These are phyloP conservation scores for Lasioglossum calceatum DNA, from an alignment of 2,888 invertebrate genomes.

Conservation along the genomic window DNA sequence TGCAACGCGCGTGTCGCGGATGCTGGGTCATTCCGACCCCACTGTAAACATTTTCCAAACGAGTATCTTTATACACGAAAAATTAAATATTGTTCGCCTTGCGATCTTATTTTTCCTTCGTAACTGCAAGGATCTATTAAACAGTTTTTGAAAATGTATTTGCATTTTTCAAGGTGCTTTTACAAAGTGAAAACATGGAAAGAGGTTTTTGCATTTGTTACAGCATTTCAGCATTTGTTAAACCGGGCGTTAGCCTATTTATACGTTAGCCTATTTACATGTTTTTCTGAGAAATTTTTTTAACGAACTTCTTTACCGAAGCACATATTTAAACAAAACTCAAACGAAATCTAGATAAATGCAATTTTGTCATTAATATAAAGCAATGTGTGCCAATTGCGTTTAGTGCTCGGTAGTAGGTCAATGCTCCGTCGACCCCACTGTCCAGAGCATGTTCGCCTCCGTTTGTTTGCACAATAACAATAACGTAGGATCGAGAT, in stretches of 20 bases:
- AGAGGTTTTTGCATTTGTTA: background rate
- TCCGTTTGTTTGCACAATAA: conserved; percentile 24
- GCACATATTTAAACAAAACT: too few species aligned
- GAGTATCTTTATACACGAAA: background rate
- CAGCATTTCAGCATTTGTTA: background rate
- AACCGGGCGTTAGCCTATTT: background rate
- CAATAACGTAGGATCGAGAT: background rate
- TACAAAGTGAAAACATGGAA: background rate
- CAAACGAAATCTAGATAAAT: too few species aligned
- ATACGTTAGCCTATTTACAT: background rate
- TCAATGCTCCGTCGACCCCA: background rate
- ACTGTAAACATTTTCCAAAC: background rate
- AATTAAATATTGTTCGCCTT: too few species aligned
- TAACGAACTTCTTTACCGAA: too few species aligned
- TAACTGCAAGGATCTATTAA: too few species aligned
- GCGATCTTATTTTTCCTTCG: background rate
- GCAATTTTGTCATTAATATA: too few species aligned
- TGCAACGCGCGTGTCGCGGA: background rate
- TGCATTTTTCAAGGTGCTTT: background rate
- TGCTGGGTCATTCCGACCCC: background rate
- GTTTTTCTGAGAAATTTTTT: too few species aligned
- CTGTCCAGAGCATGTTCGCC: conserved; percentile 1
- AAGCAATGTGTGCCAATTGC: too few species aligned
- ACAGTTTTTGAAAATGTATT: background rate
- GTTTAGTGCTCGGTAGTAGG: background rate